A percentile compares a stretch with the other conserved stretches of the same genome.
These are phyloP conservation scores for Galeruca laticollis DNA, from an alignment of 2,888 invertebrate species.

Conservation along the genomic window DNA sequence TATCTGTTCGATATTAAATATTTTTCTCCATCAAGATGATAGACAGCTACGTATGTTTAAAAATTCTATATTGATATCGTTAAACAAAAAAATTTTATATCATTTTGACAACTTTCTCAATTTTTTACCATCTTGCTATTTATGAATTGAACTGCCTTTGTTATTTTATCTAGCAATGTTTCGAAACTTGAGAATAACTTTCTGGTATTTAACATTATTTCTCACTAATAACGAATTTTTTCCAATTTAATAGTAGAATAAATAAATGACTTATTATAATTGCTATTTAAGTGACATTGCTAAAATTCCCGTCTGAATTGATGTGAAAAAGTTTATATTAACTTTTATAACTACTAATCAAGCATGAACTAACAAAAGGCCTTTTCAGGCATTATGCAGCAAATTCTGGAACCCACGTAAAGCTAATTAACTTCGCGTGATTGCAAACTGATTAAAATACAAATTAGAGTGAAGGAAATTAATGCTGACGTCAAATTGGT, in stretches of 20 bases:
- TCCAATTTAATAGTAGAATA: background rate
- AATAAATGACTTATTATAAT: background rate
- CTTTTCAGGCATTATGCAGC: slow-evolving; percentile 47
- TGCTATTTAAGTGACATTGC: background rate
- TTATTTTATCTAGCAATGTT: no score
- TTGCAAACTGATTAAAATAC: slow-evolving; percentile 66
- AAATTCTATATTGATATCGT: no score
- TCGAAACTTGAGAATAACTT: no score
- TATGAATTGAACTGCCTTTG: no score
- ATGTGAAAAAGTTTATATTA: slow-evolving; percentile 33
- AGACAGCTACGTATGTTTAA: no score
- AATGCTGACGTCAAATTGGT: slow-evolving; percentile 58
- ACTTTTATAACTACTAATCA: slow-evolving; percentile 34
- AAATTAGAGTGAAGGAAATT: slow-evolving; percentile 65
- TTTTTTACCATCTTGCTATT: no score
- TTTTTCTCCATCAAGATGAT: no score
- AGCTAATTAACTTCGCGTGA: slow-evolving; percentile 67
- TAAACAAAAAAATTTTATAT: no score
- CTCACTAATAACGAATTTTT: no score
- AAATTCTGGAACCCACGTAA: slow-evolving; percentile 61
- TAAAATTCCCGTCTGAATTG: background rate
- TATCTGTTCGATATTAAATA: no score
- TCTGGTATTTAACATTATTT: no score
- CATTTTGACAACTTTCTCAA: no score
- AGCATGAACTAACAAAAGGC: slow-evolving; percentile 50